Evolutionary conservation across 2,888 invertebrate genomes (phyloP).

Genomic region (Pantelozetes paolii): DNA sequence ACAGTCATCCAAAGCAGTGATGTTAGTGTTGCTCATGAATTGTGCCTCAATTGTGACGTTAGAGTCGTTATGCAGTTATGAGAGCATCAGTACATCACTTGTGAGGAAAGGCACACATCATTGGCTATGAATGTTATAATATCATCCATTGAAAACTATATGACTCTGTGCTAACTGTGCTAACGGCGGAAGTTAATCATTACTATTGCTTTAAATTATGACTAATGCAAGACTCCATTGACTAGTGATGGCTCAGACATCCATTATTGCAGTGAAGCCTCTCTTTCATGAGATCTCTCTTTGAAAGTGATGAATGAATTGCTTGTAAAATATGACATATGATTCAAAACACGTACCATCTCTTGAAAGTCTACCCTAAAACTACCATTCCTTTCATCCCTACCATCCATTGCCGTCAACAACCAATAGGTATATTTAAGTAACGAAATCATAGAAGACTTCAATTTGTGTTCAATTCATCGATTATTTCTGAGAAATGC

Average conservation of each 20-base stretch:
- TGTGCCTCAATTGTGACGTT: conserved; percentile 5
- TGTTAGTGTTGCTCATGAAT: conserved; percentile 21
- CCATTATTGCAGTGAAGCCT: conserved; percentile 23
- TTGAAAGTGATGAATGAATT: conserved; percentile 18
- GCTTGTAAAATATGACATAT: conserved; percentile 30
- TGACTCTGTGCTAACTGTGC: not conserved
- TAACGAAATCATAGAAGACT: conserved; percentile 22
- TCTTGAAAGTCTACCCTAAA: not conserved
- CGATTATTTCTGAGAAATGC: conserved; percentile 4
- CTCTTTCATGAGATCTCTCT: conserved; percentile 17
- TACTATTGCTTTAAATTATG: conserved; percentile 34
- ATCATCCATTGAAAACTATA: conserved; percentile 25
- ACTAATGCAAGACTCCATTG: conserved; percentile 27
- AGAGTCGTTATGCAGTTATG: not conserved
- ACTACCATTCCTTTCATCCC: not conserved
- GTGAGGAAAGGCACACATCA: conserved; percentile 23
- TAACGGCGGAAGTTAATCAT: conserved; percentile 34
- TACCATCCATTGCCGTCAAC: not conserved
- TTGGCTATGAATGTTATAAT: conserved; percentile 31
- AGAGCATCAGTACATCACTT: not conserved
- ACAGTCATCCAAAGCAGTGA: not conserved
- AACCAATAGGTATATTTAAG: conserved; percentile 19
- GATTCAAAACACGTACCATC: conserved; percentile 27
- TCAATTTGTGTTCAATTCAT: conserved; percentile 32
- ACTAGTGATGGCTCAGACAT: not conserved